Percentiles rank a stretch among this genome's conserved stretches.
Evolutionary conservation across 2,113 vertebrate species (phyloP).

Genomic region (Ammodytes dubius): DNA sequence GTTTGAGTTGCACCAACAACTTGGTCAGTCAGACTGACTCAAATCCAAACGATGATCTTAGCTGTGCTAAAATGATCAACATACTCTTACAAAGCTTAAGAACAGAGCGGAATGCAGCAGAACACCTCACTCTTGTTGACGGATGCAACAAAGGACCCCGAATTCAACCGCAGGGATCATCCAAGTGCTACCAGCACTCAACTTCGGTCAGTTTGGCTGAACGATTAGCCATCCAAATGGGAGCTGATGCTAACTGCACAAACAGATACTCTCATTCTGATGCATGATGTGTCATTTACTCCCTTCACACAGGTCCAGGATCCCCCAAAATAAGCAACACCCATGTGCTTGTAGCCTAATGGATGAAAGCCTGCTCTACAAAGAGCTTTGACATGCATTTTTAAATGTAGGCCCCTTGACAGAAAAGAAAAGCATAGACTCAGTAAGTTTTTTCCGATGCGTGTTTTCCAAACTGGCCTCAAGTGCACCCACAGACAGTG

Average conservation of each 20-base stretch:
- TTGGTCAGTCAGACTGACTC: neutral
- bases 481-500: conserved; percentile 5
- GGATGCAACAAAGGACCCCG: neutral
- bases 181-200: neutral
- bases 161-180: neutral
- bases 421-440: neutral
- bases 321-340: neutral
- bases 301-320: neutral
- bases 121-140: neutral
- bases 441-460: neutral
- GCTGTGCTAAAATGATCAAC: neutral
- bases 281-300: neutral
- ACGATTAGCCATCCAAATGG: neutral
- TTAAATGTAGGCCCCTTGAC: neutral
- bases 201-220: neutral
- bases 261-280: neutral
- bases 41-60: neutral
- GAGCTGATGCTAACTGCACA: conserved; percentile 7
- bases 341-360: neutral
- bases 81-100: neutral
- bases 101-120: neutral
- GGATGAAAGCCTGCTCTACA: neutral
- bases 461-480: conserved; percentile 3
- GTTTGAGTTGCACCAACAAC: neutral
- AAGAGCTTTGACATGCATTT: neutral